Conservation (phyloP, 2,888 invertebrate genomes). For the Cataglyphis livida region DNA sequence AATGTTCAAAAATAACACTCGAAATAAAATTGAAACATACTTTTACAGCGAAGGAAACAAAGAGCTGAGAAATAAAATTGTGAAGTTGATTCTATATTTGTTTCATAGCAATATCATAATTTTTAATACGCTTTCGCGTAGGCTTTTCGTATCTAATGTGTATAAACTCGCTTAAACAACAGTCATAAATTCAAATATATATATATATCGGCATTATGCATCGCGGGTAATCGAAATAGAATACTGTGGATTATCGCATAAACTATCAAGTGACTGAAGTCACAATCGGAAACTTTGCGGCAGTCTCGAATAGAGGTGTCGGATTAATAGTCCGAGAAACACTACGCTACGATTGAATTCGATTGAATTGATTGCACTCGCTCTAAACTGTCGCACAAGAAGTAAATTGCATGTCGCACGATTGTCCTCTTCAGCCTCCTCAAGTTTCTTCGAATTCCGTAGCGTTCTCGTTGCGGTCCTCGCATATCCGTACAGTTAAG, state of each 20-base stretch:
- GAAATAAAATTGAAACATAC: neutral
- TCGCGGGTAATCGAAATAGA: conserved; percentile 56
- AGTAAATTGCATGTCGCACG: conserved; percentile 67
- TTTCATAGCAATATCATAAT: conserved; percentile 38
- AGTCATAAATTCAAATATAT: conserved; percentile 64
- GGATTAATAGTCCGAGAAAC: conserved; percentile 64
- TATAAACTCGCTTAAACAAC: conserved; percentile 67
- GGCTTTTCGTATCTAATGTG: conserved; percentile 57
- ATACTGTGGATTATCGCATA: conserved; percentile 47
- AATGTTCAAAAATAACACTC: neutral
- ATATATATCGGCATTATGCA: neutral
- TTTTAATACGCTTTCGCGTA: conserved; percentile 31
- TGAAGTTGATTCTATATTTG: conserved; percentile 19
- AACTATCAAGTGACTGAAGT: conserved; percentile 58
- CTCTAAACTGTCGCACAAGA: conserved; percentile 54
- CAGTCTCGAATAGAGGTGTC: conserved; percentile 35
- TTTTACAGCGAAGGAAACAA: neutral
- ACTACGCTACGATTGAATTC: conserved; percentile 70
- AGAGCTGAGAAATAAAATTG: neutral
- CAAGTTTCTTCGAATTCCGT: conserved; percentile 30
- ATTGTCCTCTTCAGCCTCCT: conserved; percentile 17
- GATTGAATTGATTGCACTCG: conserved; percentile 54
- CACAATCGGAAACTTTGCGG: conserved; percentile 49
- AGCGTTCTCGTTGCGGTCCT: neutral
- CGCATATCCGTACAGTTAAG: neutral